A percentile compares a stretch with the other conserved stretches of the same genome.
Evolutionary conservation across 2,113 vertebrate genomes (phyloP).

Genomic region (Furnarius figulus): DNA sequence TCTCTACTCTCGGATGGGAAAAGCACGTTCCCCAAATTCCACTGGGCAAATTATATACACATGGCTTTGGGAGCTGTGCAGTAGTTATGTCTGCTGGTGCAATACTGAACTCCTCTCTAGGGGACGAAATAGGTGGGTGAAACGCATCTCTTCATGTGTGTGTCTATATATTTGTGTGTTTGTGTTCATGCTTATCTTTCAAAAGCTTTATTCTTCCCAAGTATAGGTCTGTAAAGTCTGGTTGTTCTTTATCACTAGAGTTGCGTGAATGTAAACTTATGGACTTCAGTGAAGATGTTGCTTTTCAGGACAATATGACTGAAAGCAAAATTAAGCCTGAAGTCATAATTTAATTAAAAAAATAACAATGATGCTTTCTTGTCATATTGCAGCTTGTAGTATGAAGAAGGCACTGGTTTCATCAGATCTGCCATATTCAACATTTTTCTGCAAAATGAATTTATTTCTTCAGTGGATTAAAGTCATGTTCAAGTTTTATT

Average conservation of each 20-base stretch:
- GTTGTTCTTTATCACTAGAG: neutral
- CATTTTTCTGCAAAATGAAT: neutral
- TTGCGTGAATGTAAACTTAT: neutral
- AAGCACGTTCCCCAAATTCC: conserved; percentile 81
- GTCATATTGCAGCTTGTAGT: neutral
- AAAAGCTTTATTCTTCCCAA: neutral
- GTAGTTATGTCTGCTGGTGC: conserved; percentile 96
- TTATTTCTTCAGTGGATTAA: neutral
- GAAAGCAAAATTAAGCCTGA: neutral
- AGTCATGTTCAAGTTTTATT: neutral
- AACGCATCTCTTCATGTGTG: neutral
- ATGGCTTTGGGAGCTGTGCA: conserved; percentile 84
- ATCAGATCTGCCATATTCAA: neutral
- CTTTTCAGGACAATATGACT: neutral
- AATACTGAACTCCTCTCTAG: conserved; percentile 92
- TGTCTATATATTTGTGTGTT: neutral
- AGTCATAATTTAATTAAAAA: neutral
- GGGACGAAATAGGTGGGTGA: conserved; percentile 91
- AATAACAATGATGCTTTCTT: neutral
- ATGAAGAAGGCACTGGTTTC: neutral
- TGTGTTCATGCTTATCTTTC: neutral
- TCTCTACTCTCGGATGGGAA: conserved; percentile 88
- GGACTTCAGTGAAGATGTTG: neutral
- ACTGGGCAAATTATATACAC: conserved; percentile 77
- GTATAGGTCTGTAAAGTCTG: neutral